A percentile compares a stretch with the other conserved stretches of the same genome.
These are phyloP conservation scores for Ecdyonurus torrentis DNA, from an alignment of 2,888 invertebrate species.

Conservation along the genomic window DNA sequence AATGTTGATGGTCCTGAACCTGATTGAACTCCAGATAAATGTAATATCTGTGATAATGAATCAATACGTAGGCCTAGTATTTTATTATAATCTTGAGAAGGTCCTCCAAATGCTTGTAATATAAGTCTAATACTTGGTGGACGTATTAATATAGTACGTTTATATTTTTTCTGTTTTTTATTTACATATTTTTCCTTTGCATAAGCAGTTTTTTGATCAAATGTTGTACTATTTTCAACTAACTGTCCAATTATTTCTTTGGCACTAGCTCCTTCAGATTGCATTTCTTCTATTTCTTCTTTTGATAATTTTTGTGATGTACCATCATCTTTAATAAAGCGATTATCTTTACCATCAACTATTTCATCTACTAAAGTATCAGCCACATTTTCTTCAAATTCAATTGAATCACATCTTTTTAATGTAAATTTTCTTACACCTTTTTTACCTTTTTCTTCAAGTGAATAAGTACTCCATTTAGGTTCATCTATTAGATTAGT, in stretches of 20 bases:
- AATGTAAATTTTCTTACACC: background rate
- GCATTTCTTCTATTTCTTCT: constrained; percentile 64
- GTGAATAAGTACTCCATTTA: background rate
- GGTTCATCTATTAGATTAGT: background rate
- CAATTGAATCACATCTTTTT: background rate
- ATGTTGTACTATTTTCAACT: constrained; percentile 82
- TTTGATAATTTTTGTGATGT: constrained; percentile 67
- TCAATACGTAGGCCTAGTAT: constrained; percentile 68
- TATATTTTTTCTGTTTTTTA: constrained; percentile 91
- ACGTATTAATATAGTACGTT: constrained; percentile 60
- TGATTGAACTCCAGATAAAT: constrained; percentile 61
- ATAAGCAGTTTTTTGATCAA: constrained; percentile 76
- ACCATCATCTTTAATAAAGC: constrained; percentile 62
- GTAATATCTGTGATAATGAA: constrained; percentile 73
- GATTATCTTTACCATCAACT: constrained; percentile 60
- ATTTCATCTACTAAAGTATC: constrained; percentile 16
- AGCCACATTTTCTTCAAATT: background rate
- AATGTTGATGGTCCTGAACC: constrained; percentile 43
- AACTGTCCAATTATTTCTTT: constrained; percentile 72
- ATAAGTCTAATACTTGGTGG: constrained; percentile 69
- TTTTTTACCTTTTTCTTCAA: background rate
- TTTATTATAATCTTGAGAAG: constrained; percentile 45
- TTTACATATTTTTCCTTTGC: constrained; percentile 55
- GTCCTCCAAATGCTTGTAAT: constrained; percentile 65
- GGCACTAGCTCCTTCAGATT: constrained; percentile 57